These are phyloP conservation scores for Miichthys miiuy DNA, from an alignment of 2,797 vertebrate genomes.

Conservation along the genomic window DNA sequence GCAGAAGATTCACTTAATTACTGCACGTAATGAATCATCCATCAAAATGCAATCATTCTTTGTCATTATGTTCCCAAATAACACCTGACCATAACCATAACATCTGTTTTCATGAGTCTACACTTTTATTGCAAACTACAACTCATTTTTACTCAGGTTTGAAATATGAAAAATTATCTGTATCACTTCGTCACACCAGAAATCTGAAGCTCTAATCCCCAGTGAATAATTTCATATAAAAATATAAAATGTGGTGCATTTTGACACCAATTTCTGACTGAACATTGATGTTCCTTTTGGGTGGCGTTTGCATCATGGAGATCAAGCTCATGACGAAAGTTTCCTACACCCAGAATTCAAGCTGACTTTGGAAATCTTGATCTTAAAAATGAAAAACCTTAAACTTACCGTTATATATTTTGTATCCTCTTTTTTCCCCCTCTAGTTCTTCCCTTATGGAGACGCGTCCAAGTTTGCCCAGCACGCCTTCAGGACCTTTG, in stretches of 20 bases:
- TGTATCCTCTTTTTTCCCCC: constrained; percentile 16
- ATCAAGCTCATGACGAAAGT: background rate
- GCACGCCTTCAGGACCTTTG: constrained; percentile 98
- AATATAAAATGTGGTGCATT: background rate
- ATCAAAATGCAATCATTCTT: constrained; percentile 15
- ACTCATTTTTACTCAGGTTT: background rate
- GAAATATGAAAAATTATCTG: background rate
- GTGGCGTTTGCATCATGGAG: background rate
- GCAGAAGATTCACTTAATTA: constrained; percentile 22
- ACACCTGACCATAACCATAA: background rate
- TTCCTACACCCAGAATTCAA: background rate
- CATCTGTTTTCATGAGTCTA: constrained; percentile 30
- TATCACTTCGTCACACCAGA: background rate
- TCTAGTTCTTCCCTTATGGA: constrained; percentile 96
- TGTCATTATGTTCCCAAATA: constrained; percentile 3
- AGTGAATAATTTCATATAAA: background rate
- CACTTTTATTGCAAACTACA: background rate
- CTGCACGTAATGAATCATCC: constrained; percentile 1
- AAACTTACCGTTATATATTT: background rate
- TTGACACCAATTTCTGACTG: too few relatives aligned
- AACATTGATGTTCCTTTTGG: background rate
- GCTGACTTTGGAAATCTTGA: background rate
- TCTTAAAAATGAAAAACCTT: background rate
- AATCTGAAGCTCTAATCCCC: background rate
- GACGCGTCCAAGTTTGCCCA: constrained; percentile 99